Conservation (phyloP, 2,888 invertebrate genomes). For the Chesias legatella region DNA sequence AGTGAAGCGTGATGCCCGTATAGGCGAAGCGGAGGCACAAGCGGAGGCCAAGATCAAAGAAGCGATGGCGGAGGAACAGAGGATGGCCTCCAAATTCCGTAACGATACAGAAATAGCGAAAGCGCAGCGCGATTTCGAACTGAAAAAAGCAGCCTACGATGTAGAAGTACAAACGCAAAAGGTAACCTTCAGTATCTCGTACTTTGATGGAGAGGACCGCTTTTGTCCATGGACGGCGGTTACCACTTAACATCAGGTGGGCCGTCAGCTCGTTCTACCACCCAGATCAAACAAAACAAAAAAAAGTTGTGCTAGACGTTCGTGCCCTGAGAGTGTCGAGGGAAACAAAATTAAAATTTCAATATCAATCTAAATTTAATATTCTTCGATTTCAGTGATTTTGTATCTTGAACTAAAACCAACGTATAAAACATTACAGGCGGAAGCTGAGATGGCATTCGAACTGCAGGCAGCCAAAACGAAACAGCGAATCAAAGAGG, state of each 20-base stretch:
- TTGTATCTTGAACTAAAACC: no score
- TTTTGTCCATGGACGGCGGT: no score
- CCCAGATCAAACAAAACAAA: no score
- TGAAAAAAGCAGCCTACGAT: conserved; percentile 98
- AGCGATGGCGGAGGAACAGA: conserved; percentile 97
- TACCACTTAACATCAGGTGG: no score
- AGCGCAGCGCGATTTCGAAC: conserved; percentile 96
- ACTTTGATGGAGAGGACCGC: no score
- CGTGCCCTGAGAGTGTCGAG: no score
- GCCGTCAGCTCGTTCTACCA: no score
- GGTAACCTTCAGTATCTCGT: conserved; percentile 59
- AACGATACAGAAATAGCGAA: conserved; percentile 99
- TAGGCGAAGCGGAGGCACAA: conserved; percentile 97
- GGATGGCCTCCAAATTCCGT: conserved; percentile 95
- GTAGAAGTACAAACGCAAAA: conserved; percentile 96
- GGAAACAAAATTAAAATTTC: no score
- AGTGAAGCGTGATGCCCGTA: conserved; percentile 96
- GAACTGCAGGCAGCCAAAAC: conserved; percentile 97
- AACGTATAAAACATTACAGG: conserved; percentile 73
- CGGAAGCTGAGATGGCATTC: conserved; percentile 96
- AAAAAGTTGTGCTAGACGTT: no score
- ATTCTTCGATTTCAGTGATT: no score
- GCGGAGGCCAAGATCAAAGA: conserved; percentile 95
- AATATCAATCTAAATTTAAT: no score
- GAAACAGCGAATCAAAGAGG: conserved; percentile 96